A percentile compares a stretch with the other conserved stretches of the same genome.
These are phyloP conservation scores for Channa argus DNA, from an alignment of 2,113 vertebrate genomes.

Conservation along the genomic window DNA sequence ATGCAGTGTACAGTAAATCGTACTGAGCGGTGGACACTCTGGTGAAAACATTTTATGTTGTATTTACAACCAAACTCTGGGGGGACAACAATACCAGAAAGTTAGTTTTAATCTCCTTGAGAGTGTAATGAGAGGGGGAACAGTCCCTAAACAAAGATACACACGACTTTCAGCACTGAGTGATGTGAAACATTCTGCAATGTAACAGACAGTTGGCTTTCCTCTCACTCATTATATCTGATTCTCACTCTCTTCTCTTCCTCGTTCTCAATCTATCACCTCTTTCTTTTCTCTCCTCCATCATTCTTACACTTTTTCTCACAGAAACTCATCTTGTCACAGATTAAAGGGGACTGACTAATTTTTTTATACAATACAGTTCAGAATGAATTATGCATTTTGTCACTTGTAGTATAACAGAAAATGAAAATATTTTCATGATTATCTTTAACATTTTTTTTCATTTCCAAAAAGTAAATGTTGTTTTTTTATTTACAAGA, in stretches of 20 bases:
- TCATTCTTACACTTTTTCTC: conserved; percentile 41
- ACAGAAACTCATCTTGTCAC: conserved; percentile 36
- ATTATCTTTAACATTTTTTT: conserved; percentile 45
- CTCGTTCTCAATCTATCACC: conserved; percentile 56
- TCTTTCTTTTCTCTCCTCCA: conserved; percentile 50
- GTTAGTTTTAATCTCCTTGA: conserved; percentile 64
- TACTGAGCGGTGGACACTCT: conserved; percentile 31
- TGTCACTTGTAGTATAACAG: conserved; percentile 49
- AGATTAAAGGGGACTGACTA: conserved; percentile 50
- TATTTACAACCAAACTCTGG: conserved; percentile 56
- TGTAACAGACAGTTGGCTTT: conserved; percentile 54
- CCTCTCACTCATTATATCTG: conserved; percentile 65
- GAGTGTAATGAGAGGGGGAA: conserved; percentile 52
- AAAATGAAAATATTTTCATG: conserved; percentile 43
- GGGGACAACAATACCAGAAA: conserved; percentile 44
- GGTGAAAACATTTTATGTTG: conserved; percentile 46
- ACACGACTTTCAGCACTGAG: conserved; percentile 69
- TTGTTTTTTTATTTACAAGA: no score
- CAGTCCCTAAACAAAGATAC: conserved; percentile 60
- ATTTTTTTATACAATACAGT: conserved; percentile 35
- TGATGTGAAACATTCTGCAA: conserved; percentile 64
- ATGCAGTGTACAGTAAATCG: conserved; percentile 43
- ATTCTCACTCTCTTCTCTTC: conserved; percentile 54
- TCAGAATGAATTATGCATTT: conserved; percentile 69
- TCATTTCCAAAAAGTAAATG: conserved; percentile 5